These are phyloP conservation scores for Therioaphis trifolii DNA, from an alignment of 2,888 invertebrate genomes.

Conservation along the genomic window DNA sequence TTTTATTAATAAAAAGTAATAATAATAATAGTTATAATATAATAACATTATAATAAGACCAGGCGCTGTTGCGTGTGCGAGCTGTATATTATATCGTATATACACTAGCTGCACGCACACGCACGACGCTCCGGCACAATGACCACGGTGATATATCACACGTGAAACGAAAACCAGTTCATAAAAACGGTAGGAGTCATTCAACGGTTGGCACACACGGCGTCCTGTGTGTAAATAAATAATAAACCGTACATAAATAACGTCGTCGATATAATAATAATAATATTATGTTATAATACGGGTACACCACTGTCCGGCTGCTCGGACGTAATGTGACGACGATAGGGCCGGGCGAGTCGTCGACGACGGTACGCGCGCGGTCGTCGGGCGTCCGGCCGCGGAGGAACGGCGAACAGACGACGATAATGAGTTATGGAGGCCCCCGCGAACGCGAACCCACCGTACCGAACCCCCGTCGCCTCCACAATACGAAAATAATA, in stretches of 20 bases:
- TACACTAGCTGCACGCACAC: background rate
- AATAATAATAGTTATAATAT: too few species aligned
- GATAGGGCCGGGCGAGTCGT: too few species aligned
- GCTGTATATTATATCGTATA: background rate
- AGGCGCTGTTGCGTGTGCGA: conserved; percentile 6
- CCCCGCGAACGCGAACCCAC: conserved; percentile 43
- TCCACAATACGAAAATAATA: background rate
- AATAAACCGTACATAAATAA: conserved; percentile 62
- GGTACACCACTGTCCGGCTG: background rate
- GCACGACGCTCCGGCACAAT: background rate
- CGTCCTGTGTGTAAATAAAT: conserved; percentile 58
- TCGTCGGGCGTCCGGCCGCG: conserved; percentile 34
- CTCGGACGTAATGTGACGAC: background rate
- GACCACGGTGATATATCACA: background rate
- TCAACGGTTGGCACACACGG: conserved; percentile 54
- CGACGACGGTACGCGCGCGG: too few species aligned
- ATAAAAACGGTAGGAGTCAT: conserved; percentile 62
- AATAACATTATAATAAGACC: too few species aligned
- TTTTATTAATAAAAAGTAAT: background rate
- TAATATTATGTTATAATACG: background rate
- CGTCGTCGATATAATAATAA: conserved; percentile 12
- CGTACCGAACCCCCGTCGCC: background rate
- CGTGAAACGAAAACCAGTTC: conserved; percentile 60
- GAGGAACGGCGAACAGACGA: conserved; percentile 33
- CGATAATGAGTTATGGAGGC: conserved; percentile 51